Percentiles rank a stretch among this genome's conserved stretches.
phyloP scores from a whole-genome alignment of 2,113 vertebrate species.

The Falcunculus frontatus region DNA sequence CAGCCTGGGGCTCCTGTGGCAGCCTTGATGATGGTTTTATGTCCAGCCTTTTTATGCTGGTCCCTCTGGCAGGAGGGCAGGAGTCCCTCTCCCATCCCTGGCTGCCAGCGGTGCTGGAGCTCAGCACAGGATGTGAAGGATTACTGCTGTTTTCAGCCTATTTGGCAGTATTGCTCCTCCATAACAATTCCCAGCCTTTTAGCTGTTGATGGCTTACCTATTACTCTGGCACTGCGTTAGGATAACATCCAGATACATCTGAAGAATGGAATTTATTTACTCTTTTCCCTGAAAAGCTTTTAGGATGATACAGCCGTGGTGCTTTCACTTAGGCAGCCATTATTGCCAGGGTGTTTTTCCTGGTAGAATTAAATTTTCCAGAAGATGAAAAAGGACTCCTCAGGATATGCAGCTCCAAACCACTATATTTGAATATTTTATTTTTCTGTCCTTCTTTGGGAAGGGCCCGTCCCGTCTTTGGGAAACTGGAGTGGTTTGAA shows the following conservation, averaged over 20 bases:
- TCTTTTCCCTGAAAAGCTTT: conserved; percentile 69
- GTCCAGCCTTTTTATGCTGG: not conserved
- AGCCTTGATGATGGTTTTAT: too few relatives aligned
- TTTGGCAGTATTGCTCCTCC: conserved; percentile 40
- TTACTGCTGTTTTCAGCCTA: conserved; percentile 15
- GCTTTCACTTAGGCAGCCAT: conserved; percentile 27
- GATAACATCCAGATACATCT: conserved; percentile 55
- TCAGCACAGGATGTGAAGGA: not conserved
- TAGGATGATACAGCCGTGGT: conserved; percentile 52
- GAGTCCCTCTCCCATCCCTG: not conserved
- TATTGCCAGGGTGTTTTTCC: conserved; percentile 3
- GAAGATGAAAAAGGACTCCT: conserved; percentile 24
- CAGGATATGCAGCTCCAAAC: not conserved
- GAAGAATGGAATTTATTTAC: conserved; percentile 67
- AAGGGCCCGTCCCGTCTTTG: not conserved
- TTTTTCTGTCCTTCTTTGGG: not conserved
- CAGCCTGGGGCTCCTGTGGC: not conserved
- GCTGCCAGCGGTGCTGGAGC: not conserved
- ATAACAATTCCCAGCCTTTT: conserved; percentile 54
- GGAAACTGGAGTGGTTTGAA: not conserved
- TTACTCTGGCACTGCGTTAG: conserved; percentile 48
- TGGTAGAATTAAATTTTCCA: conserved; percentile 56
- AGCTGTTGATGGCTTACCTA: conserved; percentile 54
- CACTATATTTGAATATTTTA: not conserved
- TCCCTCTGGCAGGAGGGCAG: not conserved